phyloP scores from a whole-genome alignment of 2,797 vertebrate genomes.

The Pseudocheirus occidentalis region DNA sequence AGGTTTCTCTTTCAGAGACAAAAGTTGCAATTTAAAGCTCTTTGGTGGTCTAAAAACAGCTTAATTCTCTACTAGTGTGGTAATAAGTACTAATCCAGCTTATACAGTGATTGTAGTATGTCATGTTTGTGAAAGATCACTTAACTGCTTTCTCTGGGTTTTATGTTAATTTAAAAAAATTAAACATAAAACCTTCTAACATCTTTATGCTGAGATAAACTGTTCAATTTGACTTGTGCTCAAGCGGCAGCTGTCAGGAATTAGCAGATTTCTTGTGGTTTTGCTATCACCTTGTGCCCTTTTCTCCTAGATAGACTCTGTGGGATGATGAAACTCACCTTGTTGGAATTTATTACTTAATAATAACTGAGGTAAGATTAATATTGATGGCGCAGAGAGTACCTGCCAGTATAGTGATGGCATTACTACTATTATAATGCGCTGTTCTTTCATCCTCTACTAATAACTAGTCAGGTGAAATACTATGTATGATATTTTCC shows the following conservation, averaged over 20 bases:
- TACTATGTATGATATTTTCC: neutral
- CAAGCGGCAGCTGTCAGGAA: conserved; percentile 88
- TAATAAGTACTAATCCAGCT: conserved; percentile 89
- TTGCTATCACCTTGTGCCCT: conserved; percentile 85
- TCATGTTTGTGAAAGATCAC: conserved; percentile 88
- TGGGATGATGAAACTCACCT: conserved; percentile 84
- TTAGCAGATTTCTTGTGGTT: conserved; percentile 83
- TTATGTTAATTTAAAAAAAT: conserved; percentile 89
- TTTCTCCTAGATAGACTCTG: conserved; percentile 81
- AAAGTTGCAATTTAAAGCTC: conserved; percentile 89
- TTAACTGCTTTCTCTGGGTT: conserved; percentile 87
- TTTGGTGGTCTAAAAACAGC: conserved; percentile 89
- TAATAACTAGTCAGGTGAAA: neutral
- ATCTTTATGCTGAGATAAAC: conserved; percentile 88
- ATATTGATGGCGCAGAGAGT: conserved; percentile 79
- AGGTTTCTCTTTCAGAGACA: conserved; percentile 88
- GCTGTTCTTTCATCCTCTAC: conserved; percentile 65
- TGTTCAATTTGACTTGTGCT: conserved; percentile 87
- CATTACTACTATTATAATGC: conserved; percentile 75
- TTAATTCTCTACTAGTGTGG: conserved; percentile 87
- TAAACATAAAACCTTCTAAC: conserved; percentile 88
- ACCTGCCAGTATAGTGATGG: conserved; percentile 83
- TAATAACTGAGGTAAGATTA: conserved; percentile 84
- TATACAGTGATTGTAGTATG: conserved; percentile 88
- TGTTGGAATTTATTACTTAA: conserved; percentile 86